Evolutionary conservation across 2,888 invertebrate species (phyloP).

Genomic region (Drosophila formosana): DNA sequence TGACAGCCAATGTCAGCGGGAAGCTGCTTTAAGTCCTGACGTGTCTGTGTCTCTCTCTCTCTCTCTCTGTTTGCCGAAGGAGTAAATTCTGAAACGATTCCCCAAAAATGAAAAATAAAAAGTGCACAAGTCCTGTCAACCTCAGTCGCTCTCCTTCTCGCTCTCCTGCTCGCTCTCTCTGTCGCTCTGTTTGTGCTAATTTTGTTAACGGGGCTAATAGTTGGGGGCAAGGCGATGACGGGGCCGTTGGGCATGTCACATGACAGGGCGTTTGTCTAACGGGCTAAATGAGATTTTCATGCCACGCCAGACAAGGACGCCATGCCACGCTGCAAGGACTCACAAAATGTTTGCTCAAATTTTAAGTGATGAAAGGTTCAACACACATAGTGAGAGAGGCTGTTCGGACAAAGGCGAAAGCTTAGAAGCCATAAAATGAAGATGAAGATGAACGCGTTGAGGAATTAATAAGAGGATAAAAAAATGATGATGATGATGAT

Average conservation of each 20-base stretch:
- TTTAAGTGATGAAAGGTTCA: conserved; percentile 73
- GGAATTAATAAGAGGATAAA: conserved; percentile 66
- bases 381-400: conserved; percentile 33
- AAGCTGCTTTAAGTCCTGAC: conserved; percentile 55
- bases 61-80: conserved; percentile 26
- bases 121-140: conserved; percentile 20
- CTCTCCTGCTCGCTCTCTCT: conserved; percentile 4
- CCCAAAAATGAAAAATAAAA: conserved; percentile 18
- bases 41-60: conserved; percentile 24
- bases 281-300: conserved; percentile 66
- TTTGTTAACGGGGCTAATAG: conserved; percentile 70
- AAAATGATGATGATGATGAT: conserved; percentile 18
- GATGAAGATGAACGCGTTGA: conserved; percentile 73
- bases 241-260: conserved; percentile 42
- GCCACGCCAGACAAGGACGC: conserved; percentile 21
- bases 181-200: conserved; percentile 52
- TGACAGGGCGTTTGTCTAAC: conserved; percentile 46
- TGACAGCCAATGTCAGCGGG: conserved; percentile 58
- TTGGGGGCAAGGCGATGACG: conserved; percentile 53
- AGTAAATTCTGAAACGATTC: conserved; percentile 43
- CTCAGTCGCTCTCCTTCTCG: background rate
- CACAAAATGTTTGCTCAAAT: conserved; percentile 67
- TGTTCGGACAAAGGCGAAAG: conserved; percentile 42
- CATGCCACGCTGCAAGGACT: conserved; percentile 18
- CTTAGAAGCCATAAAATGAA: conserved; percentile 69